phyloP scores from a whole-genome alignment of 2,888 invertebrate species.

The Leptinotarsa rubiginosa region DNA sequence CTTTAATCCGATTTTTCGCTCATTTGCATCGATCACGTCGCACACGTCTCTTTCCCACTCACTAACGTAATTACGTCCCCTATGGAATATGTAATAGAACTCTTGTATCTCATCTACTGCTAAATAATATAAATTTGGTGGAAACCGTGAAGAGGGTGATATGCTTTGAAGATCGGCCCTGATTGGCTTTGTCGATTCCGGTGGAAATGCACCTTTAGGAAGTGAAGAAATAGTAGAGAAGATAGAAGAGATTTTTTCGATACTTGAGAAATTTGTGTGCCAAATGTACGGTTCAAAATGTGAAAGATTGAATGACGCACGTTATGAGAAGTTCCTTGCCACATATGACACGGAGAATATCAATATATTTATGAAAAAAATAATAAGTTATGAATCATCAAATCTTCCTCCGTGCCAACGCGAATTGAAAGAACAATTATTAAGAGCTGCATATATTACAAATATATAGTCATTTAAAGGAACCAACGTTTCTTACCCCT shows the following conservation, averaged over 20 bases:
- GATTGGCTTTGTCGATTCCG: no score
- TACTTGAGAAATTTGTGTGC: slow-evolving; percentile 13
- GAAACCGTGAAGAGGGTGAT: no score
- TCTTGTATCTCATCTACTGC: no score
- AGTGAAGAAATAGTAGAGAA: slow-evolving; percentile 22
- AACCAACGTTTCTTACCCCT: slow-evolving; percentile 24
- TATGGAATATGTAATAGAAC: no score
- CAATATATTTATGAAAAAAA: slow-evolving; percentile 26
- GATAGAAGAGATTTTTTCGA: slow-evolving; percentile 15
- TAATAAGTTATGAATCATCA: slow-evolving; percentile 23
- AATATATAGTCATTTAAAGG: slow-evolving; percentile 29
- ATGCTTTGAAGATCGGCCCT: no score
- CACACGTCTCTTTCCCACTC: no score
- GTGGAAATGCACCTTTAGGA: slow-evolving; percentile 26
- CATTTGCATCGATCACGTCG: no score
- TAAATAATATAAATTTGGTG: no score
- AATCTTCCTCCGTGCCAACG: slow-evolving; percentile 30
- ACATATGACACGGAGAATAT: slow-evolving; percentile 23
- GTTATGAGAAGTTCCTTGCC: slow-evolving; percentile 28
- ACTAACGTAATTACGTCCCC: no score
- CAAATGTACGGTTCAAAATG: slow-evolving; percentile 31
- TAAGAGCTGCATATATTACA: slow-evolving; percentile 27
- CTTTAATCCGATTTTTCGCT: no score
- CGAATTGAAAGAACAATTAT: slow-evolving; percentile 31
- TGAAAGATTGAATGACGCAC: slow-evolving; percentile 25